Conservation (phyloP, 2,113 vertebrate genomes). For the Phoenicopterus ruber region DNA sequence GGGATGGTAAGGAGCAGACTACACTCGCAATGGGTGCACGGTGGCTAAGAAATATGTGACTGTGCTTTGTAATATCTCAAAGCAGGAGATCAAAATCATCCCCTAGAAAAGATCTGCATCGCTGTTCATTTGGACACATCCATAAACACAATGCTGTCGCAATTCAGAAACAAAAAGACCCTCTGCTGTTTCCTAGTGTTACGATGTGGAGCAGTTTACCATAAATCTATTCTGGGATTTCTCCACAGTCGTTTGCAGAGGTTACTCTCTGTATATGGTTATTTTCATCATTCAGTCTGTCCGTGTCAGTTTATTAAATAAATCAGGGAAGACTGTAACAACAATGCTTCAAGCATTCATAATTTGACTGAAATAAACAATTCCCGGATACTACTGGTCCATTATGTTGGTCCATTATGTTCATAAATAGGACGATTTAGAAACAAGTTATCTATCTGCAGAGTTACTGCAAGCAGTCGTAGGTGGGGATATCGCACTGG, state of each 20-base stretch:
- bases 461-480: neutral
- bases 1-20: neutral
- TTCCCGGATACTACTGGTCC: neutral
- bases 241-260: neutral
- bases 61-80: neutral
- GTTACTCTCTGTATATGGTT: neutral
- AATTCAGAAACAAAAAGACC: neutral
- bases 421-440: neutral
- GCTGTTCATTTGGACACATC: neutral
- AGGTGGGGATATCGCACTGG: neutral
- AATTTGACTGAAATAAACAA: constrained; percentile 34
- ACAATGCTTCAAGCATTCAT: neutral
- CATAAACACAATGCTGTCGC: neutral
- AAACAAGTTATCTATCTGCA: neutral
- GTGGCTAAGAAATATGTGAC: neutral
- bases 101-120: neutral
- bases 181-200: neutral
- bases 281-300: constrained; percentile 8
- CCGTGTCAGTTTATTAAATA: constrained; percentile 23
- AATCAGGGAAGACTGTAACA: constrained; percentile 6
- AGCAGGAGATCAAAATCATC: neutral
- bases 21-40: rapidly evolving
- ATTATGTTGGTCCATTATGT: neutral
- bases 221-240: constrained; percentile 31
- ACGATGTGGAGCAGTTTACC: neutral